A percentile compares a stretch with the other conserved stretches of the same genome.
These are phyloP conservation scores for Monochamus alternatus DNA, from an alignment of 2,888 invertebrate species.

Conservation along the genomic window DNA sequence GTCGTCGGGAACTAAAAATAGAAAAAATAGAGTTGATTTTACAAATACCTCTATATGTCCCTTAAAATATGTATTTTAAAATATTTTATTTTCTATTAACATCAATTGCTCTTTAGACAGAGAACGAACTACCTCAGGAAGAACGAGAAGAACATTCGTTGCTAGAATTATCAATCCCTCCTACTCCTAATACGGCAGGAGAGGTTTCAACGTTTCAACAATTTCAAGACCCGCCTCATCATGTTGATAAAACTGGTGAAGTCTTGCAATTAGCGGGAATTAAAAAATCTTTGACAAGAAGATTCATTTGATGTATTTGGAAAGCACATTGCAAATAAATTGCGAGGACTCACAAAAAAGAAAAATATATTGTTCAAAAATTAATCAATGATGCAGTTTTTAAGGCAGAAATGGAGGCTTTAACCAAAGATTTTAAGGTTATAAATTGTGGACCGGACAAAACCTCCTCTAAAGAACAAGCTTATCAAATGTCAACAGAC, in stretches of 20 bases:
- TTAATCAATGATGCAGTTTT: constrained; percentile 35
- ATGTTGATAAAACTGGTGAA: constrained; percentile 8
- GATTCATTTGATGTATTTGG: constrained; percentile 31
- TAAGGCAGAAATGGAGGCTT: constrained; percentile 28
- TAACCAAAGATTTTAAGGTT: constrained; percentile 41
- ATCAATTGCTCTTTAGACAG: constrained; percentile 3
- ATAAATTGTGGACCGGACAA: constrained; percentile 35
- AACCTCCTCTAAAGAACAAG: constrained; percentile 10
- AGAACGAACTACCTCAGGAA: constrained; percentile 11
- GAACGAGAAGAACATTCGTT: constrained; percentile 7
- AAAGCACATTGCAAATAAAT: constrained; percentile 31
- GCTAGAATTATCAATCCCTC: neutral
- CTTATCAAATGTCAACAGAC: constrained; percentile 11
- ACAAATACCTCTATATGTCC: neutral
- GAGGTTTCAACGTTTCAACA: neutral
- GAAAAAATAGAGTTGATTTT: constrained; percentile 15
- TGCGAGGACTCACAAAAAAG: constrained; percentile 15
- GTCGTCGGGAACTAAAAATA: constrained; percentile 18
- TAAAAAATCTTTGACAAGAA: constrained; percentile 17
- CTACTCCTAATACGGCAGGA: constrained; percentile 5
- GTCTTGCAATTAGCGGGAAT: constrained; percentile 7
- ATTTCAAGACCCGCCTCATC: neutral
- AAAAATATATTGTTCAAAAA: constrained; percentile 35
- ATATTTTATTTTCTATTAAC: neutral
- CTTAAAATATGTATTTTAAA: constrained; percentile 9